phyloP scores from a whole-genome alignment of 1,140 invertebrate species.

The Hylaeus volcanicus region DNA sequence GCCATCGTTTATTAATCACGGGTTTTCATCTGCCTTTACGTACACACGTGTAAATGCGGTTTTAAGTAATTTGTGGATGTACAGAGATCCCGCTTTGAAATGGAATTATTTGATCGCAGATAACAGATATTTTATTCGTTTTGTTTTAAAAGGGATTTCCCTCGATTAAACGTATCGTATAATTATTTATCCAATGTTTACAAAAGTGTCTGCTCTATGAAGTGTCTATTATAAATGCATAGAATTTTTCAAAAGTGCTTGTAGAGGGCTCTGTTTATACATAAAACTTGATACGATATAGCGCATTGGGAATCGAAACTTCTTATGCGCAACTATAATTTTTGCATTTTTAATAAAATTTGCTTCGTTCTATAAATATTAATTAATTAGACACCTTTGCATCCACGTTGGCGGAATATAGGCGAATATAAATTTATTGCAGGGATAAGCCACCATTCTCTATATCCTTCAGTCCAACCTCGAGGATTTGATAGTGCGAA shows the following conservation, averaged over 20 bases:
- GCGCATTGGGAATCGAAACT: slow-evolving; percentile 13
- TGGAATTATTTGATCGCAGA: neutral
- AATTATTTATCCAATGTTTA: neutral
- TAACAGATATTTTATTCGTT: neutral
- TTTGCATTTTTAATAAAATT: neutral
- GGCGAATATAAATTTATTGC: slow-evolving; percentile 29
- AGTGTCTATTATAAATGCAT: slow-evolving; percentile 55
- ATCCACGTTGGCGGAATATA: neutral
- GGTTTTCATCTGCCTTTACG: neutral
- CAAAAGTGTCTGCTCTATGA: neutral
- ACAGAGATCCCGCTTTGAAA: neutral
- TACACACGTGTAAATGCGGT: neutral
- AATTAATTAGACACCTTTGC: slow-evolving; percentile 2
- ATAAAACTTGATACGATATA: neutral
- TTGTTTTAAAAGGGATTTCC: neutral
- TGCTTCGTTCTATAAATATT: neutral
- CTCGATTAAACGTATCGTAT: neutral
- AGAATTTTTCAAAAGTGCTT: slow-evolving; percentile 63
- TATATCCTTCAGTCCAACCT: neutral
- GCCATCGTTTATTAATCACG: neutral
- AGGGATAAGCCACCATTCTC: neutral
- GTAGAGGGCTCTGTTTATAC: slow-evolving; percentile 8
- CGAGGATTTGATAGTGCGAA: neutral
- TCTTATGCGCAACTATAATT: neutral
- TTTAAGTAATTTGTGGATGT: neutral